Base-by-base conservation (phyloP, 1,140 invertebrate genomes). In the Cheumatopsyche charites region DNA sequence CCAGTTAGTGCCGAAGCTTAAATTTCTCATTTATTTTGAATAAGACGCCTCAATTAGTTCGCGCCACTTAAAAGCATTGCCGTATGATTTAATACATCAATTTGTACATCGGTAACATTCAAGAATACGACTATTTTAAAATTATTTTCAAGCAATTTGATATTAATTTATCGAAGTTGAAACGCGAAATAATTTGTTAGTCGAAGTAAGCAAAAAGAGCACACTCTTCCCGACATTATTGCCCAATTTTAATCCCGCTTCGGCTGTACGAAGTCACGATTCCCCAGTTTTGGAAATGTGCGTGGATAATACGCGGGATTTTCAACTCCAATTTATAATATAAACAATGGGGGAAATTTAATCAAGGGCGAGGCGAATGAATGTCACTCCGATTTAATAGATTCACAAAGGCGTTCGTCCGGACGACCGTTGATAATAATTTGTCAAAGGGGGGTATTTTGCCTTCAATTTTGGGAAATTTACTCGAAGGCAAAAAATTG, bases 321-420 rank as follows among this genome's bases (percentile, higher is more conserved):
- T 58, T 58, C 55, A 25, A 25, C 55, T 58, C 21, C 55, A 58
- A 58, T 58, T 58, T 58, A 58, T 58, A 58, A 58, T 58, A 58
- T 26, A 58, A 58, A 58, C 55, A 58, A 58, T 58, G 55, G 23
- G 23, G 55, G 55, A 58, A 58, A 58, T 58, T 58, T 58, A 58
- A 58, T 58, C 55, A 58, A 25, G 21, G 47, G 19, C 15, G 47
- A 58, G 55, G 21, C 55, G 23, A 58, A 58, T 58, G 55, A 58
- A 58, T 58, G 55, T 58, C 55, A 58, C 55, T 58, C 55, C 19
- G 55, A 58, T 58, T 58, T 58, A 58, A 58, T 58, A 58, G 55
- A 58, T 58, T 58, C 55, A 58, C 55, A 58, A 58, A 58, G 55
- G 55, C 19, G 23, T 13, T 58, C 55, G 55, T 12, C 23, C 55